Base-by-base conservation (phyloP, 2,888 invertebrate genomes). In the Eledona agricola region DNA sequence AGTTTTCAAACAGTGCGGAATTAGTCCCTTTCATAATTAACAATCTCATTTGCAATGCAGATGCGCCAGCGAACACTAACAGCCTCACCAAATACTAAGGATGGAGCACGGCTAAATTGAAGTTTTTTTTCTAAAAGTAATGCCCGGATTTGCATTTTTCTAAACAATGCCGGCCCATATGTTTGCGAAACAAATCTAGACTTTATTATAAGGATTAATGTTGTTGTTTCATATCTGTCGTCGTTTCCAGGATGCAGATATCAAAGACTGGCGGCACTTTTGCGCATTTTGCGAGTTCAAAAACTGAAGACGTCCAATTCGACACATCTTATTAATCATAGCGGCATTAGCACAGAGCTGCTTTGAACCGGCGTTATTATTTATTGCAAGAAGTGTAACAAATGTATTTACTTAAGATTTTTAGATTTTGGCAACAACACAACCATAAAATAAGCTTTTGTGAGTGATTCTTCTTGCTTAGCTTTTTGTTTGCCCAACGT, bases 11-110 rank as follows among this genome's bases (percentile, higher is more conserved):
- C 54, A 54, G 50, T 45, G 45, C 32, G 32, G 43, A 54, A 54
- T 50, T 38, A 45, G 54, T 43, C 43, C 42, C 35, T 42, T 54
- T 54, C 38, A 50, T 50, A 45, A 54, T 54, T 54, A 50, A 50
- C 50, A 43, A 45, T 12, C 25, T 37, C 42, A 54, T 54, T 54
- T 54, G 43, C 54, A 54, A 43, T 54, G 40, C 50, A 54, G 32
- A 54, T 54, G 16, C 37, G 7, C 25, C 4, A 37, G 34, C 26
- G 35, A 45, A 43, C 17, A 11, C 29, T 45, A 42, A 25, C 42
- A 17, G 26, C 12, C 23, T 28, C 12, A 51, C 37, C 42, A 51
- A 34, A 42, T 51, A 51, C 42, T 42, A 16, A 23, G 20, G 20
- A 7, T 7, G 22, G 23, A 20, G 10, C 38, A 23, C 20, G 49